Conservation (phyloP, 2,888 invertebrate genomes). For the Acanthosepion lycidas region DNA sequence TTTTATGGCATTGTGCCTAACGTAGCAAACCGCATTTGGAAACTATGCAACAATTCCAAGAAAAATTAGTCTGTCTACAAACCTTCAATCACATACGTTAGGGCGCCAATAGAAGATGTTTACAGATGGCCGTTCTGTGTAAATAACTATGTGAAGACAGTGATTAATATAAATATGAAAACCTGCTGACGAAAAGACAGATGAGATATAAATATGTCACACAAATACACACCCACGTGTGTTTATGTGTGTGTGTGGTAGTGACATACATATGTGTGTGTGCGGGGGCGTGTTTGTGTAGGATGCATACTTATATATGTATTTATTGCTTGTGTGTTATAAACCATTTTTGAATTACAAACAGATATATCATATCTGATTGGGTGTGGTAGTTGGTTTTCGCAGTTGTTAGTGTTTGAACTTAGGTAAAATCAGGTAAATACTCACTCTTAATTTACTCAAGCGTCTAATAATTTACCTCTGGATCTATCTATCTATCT, state of each 20-base stretch:
- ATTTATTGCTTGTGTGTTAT: background rate
- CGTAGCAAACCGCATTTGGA: background rate
- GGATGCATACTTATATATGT: background rate
- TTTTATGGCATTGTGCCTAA: background rate
- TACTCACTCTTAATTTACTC: no score
- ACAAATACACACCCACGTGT: background rate
- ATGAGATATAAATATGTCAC: background rate
- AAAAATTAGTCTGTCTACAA: background rate
- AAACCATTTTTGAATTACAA: no score
- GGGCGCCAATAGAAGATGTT: background rate
- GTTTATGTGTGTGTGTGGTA: background rate
- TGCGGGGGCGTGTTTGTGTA: no score
- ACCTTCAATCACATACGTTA: background rate
- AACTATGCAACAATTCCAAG: background rate
- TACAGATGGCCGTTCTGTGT: background rate
- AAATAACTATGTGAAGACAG: background rate
- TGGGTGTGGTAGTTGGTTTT: no score
- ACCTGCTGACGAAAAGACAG: background rate
- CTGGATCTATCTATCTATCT: no score
- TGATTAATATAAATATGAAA: background rate
- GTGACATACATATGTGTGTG: background rate
- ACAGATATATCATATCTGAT: no score
- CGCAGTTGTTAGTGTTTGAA: no score
- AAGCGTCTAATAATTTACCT: no score
- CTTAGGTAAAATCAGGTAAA: no score